Evolutionary conservation across 1,140 invertebrate genomes (phyloP).

Genomic region (Drosophila grimshawi): DNA sequence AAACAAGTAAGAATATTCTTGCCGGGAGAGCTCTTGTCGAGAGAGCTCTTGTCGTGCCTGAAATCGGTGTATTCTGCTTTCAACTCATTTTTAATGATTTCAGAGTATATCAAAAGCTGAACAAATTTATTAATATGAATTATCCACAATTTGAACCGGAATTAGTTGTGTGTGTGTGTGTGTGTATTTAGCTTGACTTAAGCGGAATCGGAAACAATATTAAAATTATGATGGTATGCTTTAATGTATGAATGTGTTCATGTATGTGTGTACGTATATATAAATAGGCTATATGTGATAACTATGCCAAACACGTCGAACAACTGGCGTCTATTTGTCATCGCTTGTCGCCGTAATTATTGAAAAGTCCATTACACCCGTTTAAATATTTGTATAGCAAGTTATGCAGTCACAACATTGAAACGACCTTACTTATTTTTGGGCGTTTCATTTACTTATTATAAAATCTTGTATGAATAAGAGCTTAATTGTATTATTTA

Average conservation of each 20-base stretch:
- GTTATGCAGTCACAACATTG: slow-evolving; percentile 32
- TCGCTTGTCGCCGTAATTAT: slow-evolving; percentile 27
- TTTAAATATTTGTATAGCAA: slow-evolving; percentile 60
- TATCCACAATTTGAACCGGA: slow-evolving; percentile 54
- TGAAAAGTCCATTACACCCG: slow-evolving; percentile 55
- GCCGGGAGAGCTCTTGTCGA: too few relatives aligned
- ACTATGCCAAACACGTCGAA: slow-evolving; percentile 53
- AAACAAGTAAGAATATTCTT: too few relatives aligned
- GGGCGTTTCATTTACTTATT: slow-evolving; percentile 8
- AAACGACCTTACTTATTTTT: slow-evolving; percentile 29
- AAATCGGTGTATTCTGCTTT: too few relatives aligned
- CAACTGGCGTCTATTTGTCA: slow-evolving; percentile 57
- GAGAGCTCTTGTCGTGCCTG: too few relatives aligned
- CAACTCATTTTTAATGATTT: too few relatives aligned
- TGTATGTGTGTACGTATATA: slow-evolving; percentile 7
- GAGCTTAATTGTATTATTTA: background rate
- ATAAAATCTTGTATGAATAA: slow-evolving; percentile 1
- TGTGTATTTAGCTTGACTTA: slow-evolving; percentile 18
- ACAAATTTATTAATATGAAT: slow-evolving; percentile 24
- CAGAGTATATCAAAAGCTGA: slow-evolving; percentile 7
- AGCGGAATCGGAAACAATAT: slow-evolving; percentile 64
- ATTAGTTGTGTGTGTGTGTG: slow-evolving; percentile 25
- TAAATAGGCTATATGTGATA: slow-evolving; percentile 12
- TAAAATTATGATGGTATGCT: slow-evolving; percentile 4
- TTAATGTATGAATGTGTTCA: background rate